Conservation (phyloP, 2,113 vertebrate genomes). For the Lagopus leucura region DNA sequence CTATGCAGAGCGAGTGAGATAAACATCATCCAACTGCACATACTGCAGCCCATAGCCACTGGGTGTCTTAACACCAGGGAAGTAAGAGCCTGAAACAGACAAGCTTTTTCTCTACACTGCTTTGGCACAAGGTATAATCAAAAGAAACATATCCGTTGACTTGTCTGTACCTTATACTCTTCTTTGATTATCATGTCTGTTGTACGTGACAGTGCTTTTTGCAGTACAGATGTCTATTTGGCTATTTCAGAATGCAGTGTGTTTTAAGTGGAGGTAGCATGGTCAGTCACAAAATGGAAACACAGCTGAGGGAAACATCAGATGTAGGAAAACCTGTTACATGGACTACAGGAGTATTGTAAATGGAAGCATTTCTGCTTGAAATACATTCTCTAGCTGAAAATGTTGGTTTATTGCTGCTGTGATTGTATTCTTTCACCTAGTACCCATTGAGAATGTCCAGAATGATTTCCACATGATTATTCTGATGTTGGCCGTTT, state of each 20-base stretch:
- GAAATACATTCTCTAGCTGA: fast-evolving
- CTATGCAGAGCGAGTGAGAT: neutral
- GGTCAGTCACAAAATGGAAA: neutral
- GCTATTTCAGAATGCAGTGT: fast-evolving
- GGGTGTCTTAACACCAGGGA: neutral
- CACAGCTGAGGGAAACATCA: fast-evolving
- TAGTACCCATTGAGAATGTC: neutral
- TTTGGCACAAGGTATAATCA: neutral
- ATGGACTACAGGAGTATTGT: neutral
- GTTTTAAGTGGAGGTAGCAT: neutral
- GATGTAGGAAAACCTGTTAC: neutral
- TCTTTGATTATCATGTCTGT: neutral
- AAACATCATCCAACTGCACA: neutral
- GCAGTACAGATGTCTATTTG: neutral
- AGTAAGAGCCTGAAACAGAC: neutral
- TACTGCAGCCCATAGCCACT: neutral
- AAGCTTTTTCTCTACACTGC: neutral
- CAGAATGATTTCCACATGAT: neutral
- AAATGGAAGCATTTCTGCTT: neutral
- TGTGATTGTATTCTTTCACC: neutral
- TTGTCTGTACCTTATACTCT: fast-evolving
- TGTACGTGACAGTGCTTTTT: fast-evolving
- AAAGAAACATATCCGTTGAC: neutral
- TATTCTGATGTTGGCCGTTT: neutral
- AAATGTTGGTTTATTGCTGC: neutral